Conservation (phyloP, 2,113 vertebrate genomes). For the Macaca nemestrina region DNA sequence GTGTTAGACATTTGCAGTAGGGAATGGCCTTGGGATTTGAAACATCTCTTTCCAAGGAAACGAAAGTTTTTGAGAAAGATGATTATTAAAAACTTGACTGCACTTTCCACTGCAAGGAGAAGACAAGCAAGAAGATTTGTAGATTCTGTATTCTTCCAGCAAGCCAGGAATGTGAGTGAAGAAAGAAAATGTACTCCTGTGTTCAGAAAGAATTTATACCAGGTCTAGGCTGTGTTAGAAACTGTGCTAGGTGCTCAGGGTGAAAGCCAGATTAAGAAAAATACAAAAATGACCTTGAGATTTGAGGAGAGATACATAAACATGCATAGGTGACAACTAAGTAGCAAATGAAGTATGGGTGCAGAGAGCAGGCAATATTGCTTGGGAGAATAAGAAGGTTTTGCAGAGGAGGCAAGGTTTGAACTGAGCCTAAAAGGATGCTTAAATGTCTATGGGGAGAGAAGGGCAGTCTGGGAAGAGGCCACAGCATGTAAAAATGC, state of each 20-base stretch:
- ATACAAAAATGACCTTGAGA: neutral
- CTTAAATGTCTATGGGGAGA: neutral
- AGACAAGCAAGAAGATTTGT: neutral
- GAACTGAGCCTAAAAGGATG: neutral
- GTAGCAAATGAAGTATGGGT: neutral
- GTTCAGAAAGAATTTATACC: neutral
- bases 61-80: neutral
- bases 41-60: slow-evolving; percentile 22
- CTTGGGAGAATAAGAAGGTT: neutral
- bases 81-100: slow-evolving; percentile 5
- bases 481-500: neutral
- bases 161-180: neutral
- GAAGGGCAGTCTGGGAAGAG: neutral
- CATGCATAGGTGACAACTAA: neutral
- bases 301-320: neutral
- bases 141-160: neutral
- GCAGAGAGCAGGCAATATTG: neutral
- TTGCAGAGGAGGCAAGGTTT: neutral
- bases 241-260: neutral
- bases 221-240: neutral
- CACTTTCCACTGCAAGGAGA: neutral
- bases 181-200: neutral
- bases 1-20: neutral
- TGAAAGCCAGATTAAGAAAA: neutral
- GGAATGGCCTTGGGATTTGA: neutral